A percentile compares a stretch with the other conserved stretches of the same genome.
Conservation (phyloP, 2,888 invertebrate species). For the Apotomis turbidana region DNA sequence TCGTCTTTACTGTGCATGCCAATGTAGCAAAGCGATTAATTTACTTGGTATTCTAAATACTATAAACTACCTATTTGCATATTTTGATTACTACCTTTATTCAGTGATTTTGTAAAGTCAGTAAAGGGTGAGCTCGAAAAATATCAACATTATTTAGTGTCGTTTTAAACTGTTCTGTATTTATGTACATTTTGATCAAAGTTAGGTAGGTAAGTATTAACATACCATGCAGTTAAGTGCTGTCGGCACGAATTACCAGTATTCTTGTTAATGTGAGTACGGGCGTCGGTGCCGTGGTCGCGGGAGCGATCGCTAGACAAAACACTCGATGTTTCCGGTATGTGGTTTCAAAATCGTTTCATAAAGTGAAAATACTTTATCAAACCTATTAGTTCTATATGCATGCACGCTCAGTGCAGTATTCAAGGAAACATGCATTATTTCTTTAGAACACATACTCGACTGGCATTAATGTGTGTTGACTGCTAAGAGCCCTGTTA, state of each 20-base stretch:
- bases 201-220: slow-evolving; percentile 60
- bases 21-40: slow-evolving; percentile 78
- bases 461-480: slow-evolving; percentile 84
- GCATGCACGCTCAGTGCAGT: slow-evolving; percentile 79
- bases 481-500: slow-evolving; percentile 84
- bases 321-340: slow-evolving; percentile 56
- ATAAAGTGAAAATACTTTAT: slow-evolving; percentile 63
- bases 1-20: slow-evolving; percentile 68
- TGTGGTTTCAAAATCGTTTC: slow-evolving; percentile 63
- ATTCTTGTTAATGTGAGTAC: slow-evolving; percentile 54
- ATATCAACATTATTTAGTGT: slow-evolving; percentile 48
- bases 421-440: slow-evolving; percentile 81
- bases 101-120: slow-evolving; percentile 56
- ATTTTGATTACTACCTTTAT: slow-evolving; percentile 61
- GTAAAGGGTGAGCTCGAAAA: slow-evolving; percentile 58
- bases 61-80: slow-evolving; percentile 67
- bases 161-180: slow-evolving; percentile 44
- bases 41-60: slow-evolving; percentile 63
- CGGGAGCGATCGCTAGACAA: slow-evolving; percentile 57
- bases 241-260: slow-evolving; percentile 58
- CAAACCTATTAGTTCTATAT: slow-evolving; percentile 70
- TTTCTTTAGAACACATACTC: slow-evolving; percentile 81
- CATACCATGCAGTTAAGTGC: slow-evolving; percentile 72
- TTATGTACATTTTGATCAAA: slow-evolving; percentile 51
- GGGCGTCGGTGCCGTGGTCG: slow-evolving; percentile 56